Base-by-base conservation (phyloP, 2,888 invertebrate species). In the Malthinus flaveolus region DNA sequence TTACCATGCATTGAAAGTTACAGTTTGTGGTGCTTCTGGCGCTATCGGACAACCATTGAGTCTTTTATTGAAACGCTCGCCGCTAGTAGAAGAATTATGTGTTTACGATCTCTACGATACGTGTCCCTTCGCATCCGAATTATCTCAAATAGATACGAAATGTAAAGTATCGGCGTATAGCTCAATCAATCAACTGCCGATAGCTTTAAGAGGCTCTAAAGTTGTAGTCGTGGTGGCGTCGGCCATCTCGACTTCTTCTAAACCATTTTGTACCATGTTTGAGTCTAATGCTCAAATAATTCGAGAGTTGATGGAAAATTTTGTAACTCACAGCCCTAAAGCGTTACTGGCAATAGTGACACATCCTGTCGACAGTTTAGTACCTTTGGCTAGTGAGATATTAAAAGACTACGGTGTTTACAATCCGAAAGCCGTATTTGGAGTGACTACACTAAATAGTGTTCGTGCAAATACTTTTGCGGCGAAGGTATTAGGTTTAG, bases 391-490 rank as follows among this genome's bases (percentile, higher is more conserved):
- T 6, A 79, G 83, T 45, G 90, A 90, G 73, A 80, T 88, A 34
- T 81, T 86, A 73, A 89, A 87, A 75, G 83, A 83, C 68, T 78
- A 80, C 35, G 85, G 85, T 46, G 79, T 84, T 13, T 87, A 83
- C 73, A 87, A 91, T 67, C 82, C 85, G 2, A 84, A 81, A 55
- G 80, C 80, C 62, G 66, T 84, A 11, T 91, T 94, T 72, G 94
- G 94, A 7, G 84, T 94, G 2, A 90, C 91, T 42, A 84, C 87
- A 5, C 76, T 90, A 31, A 88, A 91, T 75, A 79, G 85, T 32
- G 85, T 93, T 15, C 82, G 91, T 67, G 87, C 92, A 0, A 90
- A 90, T 72, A 84, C 87, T n/a, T 85, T 93, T 71, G 87, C 87
- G 36, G 88, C 91, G 1, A 82, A 85, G 62, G 81, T 85, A 10